Evolutionary conservation across 2,797 vertebrate genomes (phyloP).

Genomic region (Stomatorhinus walkeri): DNA sequence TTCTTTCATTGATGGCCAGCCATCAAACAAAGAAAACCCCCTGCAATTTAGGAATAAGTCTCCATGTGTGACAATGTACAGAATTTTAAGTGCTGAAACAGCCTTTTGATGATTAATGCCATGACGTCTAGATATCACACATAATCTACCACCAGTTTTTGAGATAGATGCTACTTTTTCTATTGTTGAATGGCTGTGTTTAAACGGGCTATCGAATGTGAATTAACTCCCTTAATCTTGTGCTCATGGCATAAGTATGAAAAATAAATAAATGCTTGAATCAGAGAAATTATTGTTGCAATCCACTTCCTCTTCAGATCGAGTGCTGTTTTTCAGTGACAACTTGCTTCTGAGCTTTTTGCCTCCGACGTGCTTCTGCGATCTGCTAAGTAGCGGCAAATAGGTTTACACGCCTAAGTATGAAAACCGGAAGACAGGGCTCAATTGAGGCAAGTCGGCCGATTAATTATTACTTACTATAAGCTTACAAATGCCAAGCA

Average conservation of each 20-base stretch:
- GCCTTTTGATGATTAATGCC: not conserved
- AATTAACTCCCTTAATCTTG: not conserved
- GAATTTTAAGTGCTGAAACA: not conserved
- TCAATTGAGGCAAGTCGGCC: constrained; percentile 43
- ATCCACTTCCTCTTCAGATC: not conserved
- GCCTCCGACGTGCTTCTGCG: not conserved
- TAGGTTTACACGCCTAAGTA: constrained; percentile 31
- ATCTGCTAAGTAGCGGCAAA: constrained; percentile 15
- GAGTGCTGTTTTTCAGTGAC: not conserved
- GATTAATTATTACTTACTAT: constrained; percentile 48
- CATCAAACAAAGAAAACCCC: constrained; percentile 18
- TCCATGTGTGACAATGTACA: not conserved
- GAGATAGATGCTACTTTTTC: not conserved
- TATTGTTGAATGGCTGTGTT: not conserved
- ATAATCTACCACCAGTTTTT: not conserved
- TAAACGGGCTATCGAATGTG: not conserved
- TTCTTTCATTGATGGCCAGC: constrained; percentile 13
- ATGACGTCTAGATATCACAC: not conserved
- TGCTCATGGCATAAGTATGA: not conserved
- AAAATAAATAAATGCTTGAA: not conserved
- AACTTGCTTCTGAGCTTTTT: not conserved
- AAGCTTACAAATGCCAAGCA: constrained; percentile 53
- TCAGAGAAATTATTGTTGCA: not conserved
- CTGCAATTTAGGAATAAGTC: not conserved
- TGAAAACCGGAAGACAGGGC: constrained; percentile 34